A percentile compares a stretch with the other conserved stretches of the same genome.
Conservation (phyloP, 2,113 vertebrate species). For the Daphoenositta chrysoptera region DNA sequence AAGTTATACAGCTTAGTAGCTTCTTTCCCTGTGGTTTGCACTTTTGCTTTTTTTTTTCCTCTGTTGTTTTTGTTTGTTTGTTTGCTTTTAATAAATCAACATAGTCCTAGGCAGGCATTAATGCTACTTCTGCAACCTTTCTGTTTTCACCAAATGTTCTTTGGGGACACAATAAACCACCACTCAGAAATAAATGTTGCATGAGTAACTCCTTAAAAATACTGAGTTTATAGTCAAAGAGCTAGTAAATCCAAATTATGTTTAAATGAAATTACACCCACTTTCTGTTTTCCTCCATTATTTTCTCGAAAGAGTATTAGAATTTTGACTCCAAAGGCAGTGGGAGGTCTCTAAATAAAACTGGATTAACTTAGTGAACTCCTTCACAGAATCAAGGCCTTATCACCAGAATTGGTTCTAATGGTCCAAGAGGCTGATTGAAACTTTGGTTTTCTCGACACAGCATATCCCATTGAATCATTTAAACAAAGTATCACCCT, state of each 20-base stretch:
- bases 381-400: not conserved
- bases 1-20: conserved; percentile 42
- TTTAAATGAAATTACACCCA: conserved; percentile 20
- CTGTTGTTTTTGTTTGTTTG: not conserved
- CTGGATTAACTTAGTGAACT: not conserved
- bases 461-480: not conserved
- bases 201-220: conserved; percentile 21
- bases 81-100: not conserved
- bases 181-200: conserved; percentile 34
- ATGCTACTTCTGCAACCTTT: conserved; percentile 15
- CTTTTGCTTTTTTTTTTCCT: not conserved
- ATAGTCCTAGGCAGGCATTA: not conserved
- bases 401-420: not conserved
- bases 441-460: not conserved
- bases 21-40: conserved; percentile 5
- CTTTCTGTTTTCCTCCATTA: not conserved
- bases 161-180: conserved; percentile 16
- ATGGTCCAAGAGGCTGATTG: not conserved
- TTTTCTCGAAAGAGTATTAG: not conserved
- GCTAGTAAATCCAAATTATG: not conserved
- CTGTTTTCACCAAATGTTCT: not conserved
- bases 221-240: conserved; percentile 10
- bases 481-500: not conserved
- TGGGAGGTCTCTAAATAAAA: not conserved
- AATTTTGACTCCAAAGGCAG: not conserved